phyloP scores from a whole-genome alignment of 2,113 vertebrate genomes.

The Bothrops jararaca region DNA sequence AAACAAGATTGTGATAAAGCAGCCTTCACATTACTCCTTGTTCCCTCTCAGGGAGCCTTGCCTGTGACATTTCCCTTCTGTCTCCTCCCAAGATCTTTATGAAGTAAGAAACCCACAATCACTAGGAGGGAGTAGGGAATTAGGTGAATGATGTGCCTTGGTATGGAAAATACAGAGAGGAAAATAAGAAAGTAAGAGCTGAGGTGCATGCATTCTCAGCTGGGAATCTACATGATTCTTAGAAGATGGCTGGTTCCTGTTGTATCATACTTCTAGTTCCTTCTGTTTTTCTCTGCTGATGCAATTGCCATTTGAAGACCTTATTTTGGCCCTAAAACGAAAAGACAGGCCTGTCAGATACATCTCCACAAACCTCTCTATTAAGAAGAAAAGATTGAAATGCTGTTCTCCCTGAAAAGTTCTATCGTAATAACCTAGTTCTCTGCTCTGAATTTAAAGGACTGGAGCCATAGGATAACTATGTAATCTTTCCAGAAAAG shows the following conservation, averaged over 20 bases:
- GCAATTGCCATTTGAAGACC: not conserved
- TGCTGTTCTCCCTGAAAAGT: not conserved
- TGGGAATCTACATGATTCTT: not conserved
- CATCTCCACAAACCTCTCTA: not conserved
- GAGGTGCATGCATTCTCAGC: too few relatives aligned
- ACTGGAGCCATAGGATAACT: not conserved
- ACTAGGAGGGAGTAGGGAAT: too few relatives aligned
- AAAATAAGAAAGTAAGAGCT: too few relatives aligned
- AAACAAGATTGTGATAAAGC: too few relatives aligned
- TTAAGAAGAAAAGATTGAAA: not conserved
- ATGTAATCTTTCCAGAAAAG: not conserved
- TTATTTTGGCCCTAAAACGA: not conserved
- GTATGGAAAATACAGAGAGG: too few relatives aligned
- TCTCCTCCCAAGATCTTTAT: too few relatives aligned
- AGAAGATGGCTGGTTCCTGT: not conserved
- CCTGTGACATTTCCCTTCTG: too few relatives aligned
- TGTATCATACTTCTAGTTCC: not conserved
- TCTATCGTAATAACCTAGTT: not conserved
- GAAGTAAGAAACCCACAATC: too few relatives aligned
- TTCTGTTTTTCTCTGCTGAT: not conserved
- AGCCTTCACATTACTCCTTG: too few relatives aligned
- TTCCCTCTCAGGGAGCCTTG: too few relatives aligned
- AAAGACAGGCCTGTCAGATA: not conserved
- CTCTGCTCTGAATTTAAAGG: not conserved
- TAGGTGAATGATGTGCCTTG: too few relatives aligned